Base-by-base conservation (phyloP, 2,888 invertebrate genomes). In the Phortica okadai region DNA sequence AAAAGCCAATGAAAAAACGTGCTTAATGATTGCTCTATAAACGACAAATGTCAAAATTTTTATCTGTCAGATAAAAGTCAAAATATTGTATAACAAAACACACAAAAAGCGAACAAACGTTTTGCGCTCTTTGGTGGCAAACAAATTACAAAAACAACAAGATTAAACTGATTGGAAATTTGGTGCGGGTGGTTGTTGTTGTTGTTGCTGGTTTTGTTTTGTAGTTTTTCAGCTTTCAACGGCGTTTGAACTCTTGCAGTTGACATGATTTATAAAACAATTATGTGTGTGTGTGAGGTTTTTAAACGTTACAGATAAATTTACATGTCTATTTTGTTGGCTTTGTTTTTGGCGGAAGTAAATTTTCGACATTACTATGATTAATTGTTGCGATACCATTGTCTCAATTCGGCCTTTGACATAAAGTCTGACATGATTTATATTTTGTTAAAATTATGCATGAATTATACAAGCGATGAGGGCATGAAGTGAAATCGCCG, bases 41-140 rank as follows among this genome's bases (percentile, higher is more conserved):
- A 14, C 64, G 62, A 62, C n/a, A 73, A 74, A 74, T 74, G 74
- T 64, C 74, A 74, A 74, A 74, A 64, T 42, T 44, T 59, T 62
- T 64, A 67, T 45, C 42, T 45, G 45, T 67, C 33, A 66, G 66
- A 66, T 66, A 66, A 66, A 66, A n/a, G n/a, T n/a, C n/a, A n/a
- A n/a, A n/a, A 45, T 45, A 6, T 45, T 45, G 6, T 10, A 45
- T 45, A 45, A 6, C 6, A 6, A 45, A 45, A 45, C 6, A 45
- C 6, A 45, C 45, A 45, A 45, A 67, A 67, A n/a, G 11, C 41
- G 45, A 16, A 41, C 44, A 67, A n/a, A 67, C 21, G 7, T 67
- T 42, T 67, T 67, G 67, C 45, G 10, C 45, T 45, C 45, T 45
- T 45, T 45, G 44, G 44, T 54, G 58, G 73, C 62, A 25, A 25